These are phyloP conservation scores for Saturnia pavonia DNA, from an alignment of 2,888 invertebrate genomes.

Conservation along the genomic window DNA sequence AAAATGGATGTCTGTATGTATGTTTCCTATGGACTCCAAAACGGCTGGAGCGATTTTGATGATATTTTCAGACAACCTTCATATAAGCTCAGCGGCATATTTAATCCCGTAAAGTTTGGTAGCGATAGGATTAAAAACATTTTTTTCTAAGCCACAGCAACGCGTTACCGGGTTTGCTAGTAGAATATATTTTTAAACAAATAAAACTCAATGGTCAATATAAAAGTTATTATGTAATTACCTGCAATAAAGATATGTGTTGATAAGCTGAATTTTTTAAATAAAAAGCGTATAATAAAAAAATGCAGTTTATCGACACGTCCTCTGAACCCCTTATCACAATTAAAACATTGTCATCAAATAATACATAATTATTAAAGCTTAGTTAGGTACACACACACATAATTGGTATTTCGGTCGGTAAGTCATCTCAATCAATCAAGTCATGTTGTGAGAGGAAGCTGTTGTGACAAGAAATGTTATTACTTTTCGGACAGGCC, in stretches of 20 bases:
- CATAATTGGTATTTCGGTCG: slow-evolving; percentile 58
- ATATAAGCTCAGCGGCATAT: no score
- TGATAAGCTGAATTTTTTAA: not conserved
- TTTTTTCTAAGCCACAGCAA: no score
- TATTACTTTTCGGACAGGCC: slow-evolving; percentile 18
- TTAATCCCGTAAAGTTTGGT: no score
- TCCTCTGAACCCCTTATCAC: slow-evolving; percentile 20
- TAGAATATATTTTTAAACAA: no score
- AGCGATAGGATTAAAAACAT: no score
- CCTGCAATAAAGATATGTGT: not conserved
- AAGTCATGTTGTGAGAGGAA: slow-evolving; percentile 43
- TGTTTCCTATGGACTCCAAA: no score
- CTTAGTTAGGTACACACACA: slow-evolving; percentile 45
- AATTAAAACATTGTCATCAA: slow-evolving; percentile 37
- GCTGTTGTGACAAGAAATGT: slow-evolving; percentile 26
- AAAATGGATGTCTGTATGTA: no score
- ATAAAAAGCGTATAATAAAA: no score
- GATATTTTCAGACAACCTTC: no score
- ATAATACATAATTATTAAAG: slow-evolving; percentile 50
- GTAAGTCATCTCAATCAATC: slow-evolving; percentile 64
- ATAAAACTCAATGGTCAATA: no score
- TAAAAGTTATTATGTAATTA: not conserved
- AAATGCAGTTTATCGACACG: not conserved
- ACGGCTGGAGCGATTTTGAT: no score
- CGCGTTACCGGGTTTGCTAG: no score